Evolutionary conservation across 37 sponge, comb jelly and placozoan genomes (phyloP).

Genomic region (Cladorhizidae sp.): DNA sequence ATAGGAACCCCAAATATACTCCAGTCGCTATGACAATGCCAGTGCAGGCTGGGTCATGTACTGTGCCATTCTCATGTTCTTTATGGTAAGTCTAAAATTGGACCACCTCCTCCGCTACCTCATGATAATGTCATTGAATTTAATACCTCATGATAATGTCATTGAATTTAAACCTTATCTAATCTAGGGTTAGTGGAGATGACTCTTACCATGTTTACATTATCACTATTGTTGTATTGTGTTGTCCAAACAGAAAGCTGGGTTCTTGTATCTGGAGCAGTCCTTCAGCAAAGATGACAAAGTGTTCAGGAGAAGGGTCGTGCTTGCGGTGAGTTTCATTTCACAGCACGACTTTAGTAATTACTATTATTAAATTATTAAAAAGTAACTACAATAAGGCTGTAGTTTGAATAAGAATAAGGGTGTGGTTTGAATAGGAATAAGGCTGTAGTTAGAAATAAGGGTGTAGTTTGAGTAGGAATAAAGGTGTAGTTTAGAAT

Average conservation of each 20-base stretch:
- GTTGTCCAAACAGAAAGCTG: slow-evolving; percentile 73
- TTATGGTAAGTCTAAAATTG: slow-evolving; percentile 65
- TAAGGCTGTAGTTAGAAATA: no score
- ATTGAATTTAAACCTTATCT: neutral
- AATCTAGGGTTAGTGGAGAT: neutral
- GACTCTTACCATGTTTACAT: neutral
- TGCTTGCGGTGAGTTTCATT: slow-evolving; percentile 73
- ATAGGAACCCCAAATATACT: slow-evolving; percentile 28
- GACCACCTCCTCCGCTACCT: neutral
- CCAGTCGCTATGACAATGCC: slow-evolving; percentile 83
- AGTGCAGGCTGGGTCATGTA: slow-evolving; percentile 82
- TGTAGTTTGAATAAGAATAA: no score
- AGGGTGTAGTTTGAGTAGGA: no score
- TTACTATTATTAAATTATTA: no score
- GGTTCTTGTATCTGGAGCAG: slow-evolving; percentile 83
- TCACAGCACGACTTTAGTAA: no score
- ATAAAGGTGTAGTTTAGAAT: no score
- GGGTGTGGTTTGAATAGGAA: no score
- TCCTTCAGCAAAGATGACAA: slow-evolving; percentile 64
- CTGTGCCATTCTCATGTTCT: slow-evolving; percentile 89
- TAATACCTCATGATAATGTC: no score
- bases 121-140: neutral
- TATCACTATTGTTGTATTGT: neutral
- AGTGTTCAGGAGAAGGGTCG: slow-evolving; percentile 74
- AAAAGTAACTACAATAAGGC: no score